Evolutionary conservation across 2,888 invertebrate genomes (phyloP).

Genomic region (Cheiracanthium punctorium): DNA sequence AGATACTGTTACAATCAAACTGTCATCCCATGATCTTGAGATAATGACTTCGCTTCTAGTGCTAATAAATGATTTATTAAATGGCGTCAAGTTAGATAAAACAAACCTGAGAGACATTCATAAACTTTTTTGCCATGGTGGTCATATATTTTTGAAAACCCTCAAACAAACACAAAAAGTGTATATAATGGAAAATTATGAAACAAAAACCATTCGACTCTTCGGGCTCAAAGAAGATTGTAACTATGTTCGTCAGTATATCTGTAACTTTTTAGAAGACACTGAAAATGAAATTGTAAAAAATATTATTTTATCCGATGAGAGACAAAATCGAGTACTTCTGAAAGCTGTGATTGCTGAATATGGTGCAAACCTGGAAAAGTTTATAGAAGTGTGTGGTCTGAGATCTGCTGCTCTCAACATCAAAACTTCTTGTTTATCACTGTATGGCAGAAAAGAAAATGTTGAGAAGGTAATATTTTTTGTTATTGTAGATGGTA

Average conservation of each 20-base stretch:
- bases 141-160: conserved; percentile 35
- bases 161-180: conserved; percentile 33
- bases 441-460: conserved; percentile 38
- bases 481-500: no score
- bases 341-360: conserved; percentile 42
- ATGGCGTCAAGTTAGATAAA: conserved; percentile 33
- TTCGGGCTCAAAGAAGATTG: conserved; percentile 38
- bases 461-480: conserved; percentile 35
- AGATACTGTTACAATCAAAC: conserved; percentile 30
- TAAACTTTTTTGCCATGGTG: conserved; percentile 60
- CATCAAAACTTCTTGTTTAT: conserved; percentile 25
- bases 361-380: conserved; percentile 52
- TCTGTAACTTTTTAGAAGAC: conserved; percentile 46
- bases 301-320: conserved; percentile 25
- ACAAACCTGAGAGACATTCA: conserved; percentile 18
- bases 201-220: conserved; percentile 38
- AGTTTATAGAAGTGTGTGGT: conserved; percentile 39
- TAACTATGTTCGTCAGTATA: neutral
- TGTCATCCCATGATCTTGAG: conserved; percentile 34
- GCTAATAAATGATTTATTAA: conserved; percentile 27
- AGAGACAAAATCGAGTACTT: conserved; percentile 23
- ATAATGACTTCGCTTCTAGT: conserved; percentile 31
- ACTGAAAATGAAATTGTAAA: conserved; percentile 39
- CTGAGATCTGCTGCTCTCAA: conserved; percentile 45
- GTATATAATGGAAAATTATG: conserved; percentile 38